phyloP scores from a whole-genome alignment of 2,888 invertebrate genomes.

The Volucella zonaria region DNA sequence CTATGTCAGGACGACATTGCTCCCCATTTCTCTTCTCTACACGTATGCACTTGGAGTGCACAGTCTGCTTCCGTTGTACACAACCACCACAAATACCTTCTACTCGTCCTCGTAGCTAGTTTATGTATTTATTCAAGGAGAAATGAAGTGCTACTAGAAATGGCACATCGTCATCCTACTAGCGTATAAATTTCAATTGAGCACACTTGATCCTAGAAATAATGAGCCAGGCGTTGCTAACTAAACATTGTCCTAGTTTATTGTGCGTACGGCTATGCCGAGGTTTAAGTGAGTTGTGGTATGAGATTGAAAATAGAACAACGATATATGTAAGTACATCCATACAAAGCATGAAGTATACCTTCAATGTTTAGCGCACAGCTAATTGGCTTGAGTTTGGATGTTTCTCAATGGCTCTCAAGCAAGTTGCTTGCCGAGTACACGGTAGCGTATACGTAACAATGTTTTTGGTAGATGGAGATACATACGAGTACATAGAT shows the following conservation, averaged over 20 bases:
- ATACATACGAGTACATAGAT: too few relatives aligned
- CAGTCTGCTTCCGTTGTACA: slow-evolving; percentile 43
- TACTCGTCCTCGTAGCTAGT: slow-evolving; percentile 14
- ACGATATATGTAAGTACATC: too few relatives aligned
- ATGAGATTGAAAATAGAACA: too few relatives aligned
- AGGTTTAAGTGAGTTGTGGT: neutral
- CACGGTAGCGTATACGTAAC: too few relatives aligned
- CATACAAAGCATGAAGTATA: too few relatives aligned
- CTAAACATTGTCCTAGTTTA: slow-evolving; percentile 61
- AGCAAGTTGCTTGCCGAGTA: too few relatives aligned
- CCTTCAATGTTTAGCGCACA: too few relatives aligned
- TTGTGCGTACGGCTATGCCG: slow-evolving; percentile 18
- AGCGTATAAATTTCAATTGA: slow-evolving; percentile 70
- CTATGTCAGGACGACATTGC: slow-evolving; percentile 42
- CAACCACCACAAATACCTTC: slow-evolving; percentile 4
- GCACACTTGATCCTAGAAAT: slow-evolving; percentile 67
- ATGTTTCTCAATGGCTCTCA: too few relatives aligned
- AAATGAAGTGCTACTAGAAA: slow-evolving; percentile 28
- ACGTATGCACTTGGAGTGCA: slow-evolving; percentile 46
- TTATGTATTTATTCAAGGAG: slow-evolving; percentile 58
- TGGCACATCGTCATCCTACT: slow-evolving; percentile 20
- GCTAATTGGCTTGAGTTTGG: too few relatives aligned
- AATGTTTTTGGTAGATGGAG: too few relatives aligned
- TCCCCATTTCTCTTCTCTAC: slow-evolving; percentile 19
- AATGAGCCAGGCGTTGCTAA: slow-evolving; percentile 62